These are phyloP conservation scores for Scomberomorus guttatus DNA, from an alignment of 2,797 vertebrate genomes.

Conservation along the genomic window DNA sequence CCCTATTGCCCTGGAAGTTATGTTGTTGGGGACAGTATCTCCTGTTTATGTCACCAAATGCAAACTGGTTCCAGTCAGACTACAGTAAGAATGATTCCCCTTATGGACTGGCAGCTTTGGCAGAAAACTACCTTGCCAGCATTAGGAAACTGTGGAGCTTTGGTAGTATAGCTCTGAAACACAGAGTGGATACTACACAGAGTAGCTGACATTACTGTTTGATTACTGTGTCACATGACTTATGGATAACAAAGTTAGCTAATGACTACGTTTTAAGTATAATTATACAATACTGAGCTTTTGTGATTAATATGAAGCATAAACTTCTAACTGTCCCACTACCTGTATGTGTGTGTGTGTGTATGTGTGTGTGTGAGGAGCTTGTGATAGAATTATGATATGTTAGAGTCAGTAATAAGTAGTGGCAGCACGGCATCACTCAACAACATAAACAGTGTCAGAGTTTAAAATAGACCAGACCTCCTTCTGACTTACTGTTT, in stretches of 20 bases:
- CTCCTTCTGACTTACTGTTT: constrained; percentile 22
- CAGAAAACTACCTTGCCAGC: too few relatives aligned
- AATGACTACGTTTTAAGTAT: neutral
- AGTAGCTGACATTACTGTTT: neutral
- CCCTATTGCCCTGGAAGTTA: too few relatives aligned
- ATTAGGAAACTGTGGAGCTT: too few relatives aligned
- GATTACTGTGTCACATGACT: neutral
- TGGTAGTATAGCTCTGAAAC: neutral
- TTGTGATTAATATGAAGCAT: constrained; percentile 1
- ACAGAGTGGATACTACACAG: neutral
- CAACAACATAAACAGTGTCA: constrained; percentile 83
- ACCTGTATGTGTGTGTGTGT: constrained; percentile 19
- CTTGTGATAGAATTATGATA: constrained; percentile 59
- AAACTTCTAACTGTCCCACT: neutral
- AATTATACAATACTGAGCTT: constrained; percentile 2
- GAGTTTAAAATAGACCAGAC: constrained; percentile 76
- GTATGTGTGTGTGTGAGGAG: constrained; percentile 5
- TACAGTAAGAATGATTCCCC: too few relatives aligned
- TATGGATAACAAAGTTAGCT: neutral
- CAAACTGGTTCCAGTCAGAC: too few relatives aligned
- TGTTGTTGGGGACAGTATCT: too few relatives aligned
- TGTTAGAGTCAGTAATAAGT: constrained; percentile 74
- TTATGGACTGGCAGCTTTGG: too few relatives aligned
- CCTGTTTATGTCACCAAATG: too few relatives aligned
- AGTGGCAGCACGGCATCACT: constrained; percentile 76